Base-by-base conservation (phyloP, 2,888 invertebrate species). In the Sphinx pinastri region DNA sequence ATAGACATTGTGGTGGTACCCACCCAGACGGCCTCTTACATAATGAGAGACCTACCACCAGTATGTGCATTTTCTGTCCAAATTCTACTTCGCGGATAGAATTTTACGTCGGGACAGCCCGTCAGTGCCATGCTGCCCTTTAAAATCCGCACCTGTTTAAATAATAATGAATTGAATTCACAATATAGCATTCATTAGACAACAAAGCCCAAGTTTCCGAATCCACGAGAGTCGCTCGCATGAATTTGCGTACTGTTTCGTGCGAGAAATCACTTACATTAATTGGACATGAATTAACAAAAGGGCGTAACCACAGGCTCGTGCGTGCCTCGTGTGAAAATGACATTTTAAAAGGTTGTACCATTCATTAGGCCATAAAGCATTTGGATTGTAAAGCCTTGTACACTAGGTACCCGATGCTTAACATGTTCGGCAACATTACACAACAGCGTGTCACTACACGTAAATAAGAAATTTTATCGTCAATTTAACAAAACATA, bases 111-210 rank as follows among this genome's bases (percentile, higher is more conserved):
- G 2, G 38, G 4, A 6, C 6, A 6, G 38, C 38, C 38, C 38
- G 0, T 38, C 5, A 38, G 5, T 8, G 7, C 38, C 6, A 2
- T 7, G 38, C 5, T 38, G 8, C 38, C 38, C 12, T 49, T 16
- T 1, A 4, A 63, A 63, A 16, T 49, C 12, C 47, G 47, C 2
- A 11, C 12, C 47, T 49, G 49, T 16, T 10, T n/a, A 14, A 60
- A 63, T 49, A n/a, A 11, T 60, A 47, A 47, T 16, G 16, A 11
- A 59, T 38, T 59, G 16, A 16, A 68, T 59, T 38, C 77, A 76
- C 71, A 63, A 71, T 52, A 72, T 68, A 68, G 68, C 73, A 73
- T 78, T 79, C 79, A 79, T 79, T 77, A 77, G 73, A 71, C 72
- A 74, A 77, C 70, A 75, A 80, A 73, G 68, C 68, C 8, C 31